phyloP scores from a whole-genome alignment of 2,888 invertebrate species.

The Nomada flava region DNA sequence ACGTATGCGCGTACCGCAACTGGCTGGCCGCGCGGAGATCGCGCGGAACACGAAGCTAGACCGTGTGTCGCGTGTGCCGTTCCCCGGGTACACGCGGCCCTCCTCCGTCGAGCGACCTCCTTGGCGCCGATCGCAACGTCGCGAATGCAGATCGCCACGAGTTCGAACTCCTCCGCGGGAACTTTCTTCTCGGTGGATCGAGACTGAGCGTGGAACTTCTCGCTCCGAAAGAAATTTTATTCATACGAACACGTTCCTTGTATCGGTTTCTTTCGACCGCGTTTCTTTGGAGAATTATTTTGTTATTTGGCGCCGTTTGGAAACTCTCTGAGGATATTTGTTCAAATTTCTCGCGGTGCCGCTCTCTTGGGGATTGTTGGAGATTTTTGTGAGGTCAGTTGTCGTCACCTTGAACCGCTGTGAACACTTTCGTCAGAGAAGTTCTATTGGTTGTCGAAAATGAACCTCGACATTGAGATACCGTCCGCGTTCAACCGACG shows the following conservation, averaged over 20 bases:
- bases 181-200: not conserved
- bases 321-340: too few relatives aligned
- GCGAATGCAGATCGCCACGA: slow-evolving; percentile 16
- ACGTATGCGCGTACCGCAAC: slow-evolving; percentile 72
- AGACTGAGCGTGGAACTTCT: not conserved
- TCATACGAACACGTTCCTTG: too few relatives aligned
- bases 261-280: too few relatives aligned
- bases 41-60: slow-evolving; percentile 48
- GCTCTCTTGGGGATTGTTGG: too few relatives aligned
- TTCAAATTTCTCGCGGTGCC: too few relatives aligned
- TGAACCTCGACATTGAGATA: slow-evolving; percentile 42
- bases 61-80: slow-evolving; percentile 72
- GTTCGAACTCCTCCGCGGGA: not conserved
- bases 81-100: slow-evolving; percentile 60
- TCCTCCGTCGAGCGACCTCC: slow-evolving; percentile 44
- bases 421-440: not conserved
- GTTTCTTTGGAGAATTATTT: too few relatives aligned
- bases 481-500: slow-evolving; percentile 29
- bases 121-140: slow-evolving; percentile 13
- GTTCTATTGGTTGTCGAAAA: not conserved
- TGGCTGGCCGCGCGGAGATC: slow-evolving; percentile 56
- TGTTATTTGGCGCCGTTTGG: too few relatives aligned
- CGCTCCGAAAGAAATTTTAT: too few relatives aligned
- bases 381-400: too few relatives aligned
- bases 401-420: too few relatives aligned